These are phyloP conservation scores for Dioctria rufipes DNA, from an alignment of 2,888 invertebrate species.

Conservation along the genomic window DNA sequence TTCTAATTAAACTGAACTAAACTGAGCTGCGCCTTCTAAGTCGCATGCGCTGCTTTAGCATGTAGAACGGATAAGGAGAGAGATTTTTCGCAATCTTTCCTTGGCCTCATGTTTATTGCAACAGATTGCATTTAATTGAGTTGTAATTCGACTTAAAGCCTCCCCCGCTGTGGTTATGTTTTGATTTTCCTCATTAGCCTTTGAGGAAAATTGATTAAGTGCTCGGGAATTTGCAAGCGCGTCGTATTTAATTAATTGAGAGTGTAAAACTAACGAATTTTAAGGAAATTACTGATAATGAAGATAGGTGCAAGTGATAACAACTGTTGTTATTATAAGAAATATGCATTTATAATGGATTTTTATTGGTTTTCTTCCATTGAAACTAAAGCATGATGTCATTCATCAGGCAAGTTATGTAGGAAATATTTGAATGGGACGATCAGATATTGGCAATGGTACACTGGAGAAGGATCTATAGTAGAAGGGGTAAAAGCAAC, in stretches of 20 bases:
- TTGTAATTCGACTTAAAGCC: constrained; percentile 55
- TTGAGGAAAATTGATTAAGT: constrained; percentile 24
- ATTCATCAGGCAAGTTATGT: too few relatives aligned
- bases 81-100: constrained; percentile 40
- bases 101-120: constrained; percentile 51
- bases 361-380: too few relatives aligned
- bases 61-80: constrained; percentile 18
- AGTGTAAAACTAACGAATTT: background rate
- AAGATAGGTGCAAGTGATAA: background rate
- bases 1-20: constrained; percentile 19
- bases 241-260: constrained; percentile 9
- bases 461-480: too few relatives aligned
- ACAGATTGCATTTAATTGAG: constrained; percentile 55
- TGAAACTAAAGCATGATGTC: too few relatives aligned
- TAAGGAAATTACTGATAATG: constrained; percentile 2
- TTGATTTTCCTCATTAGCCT: constrained; percentile 38
- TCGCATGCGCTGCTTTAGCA: constrained; percentile 21
- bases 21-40: constrained; percentile 6
- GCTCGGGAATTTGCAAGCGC: background rate
- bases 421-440: too few relatives aligned
- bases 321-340: background rate
- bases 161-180: constrained; percentile 43
- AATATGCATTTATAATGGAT: too few relatives aligned
- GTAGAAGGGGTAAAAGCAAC: too few relatives aligned
- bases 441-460: too few relatives aligned